Evolutionary conservation across 2,888 invertebrate genomes (phyloP).

Genomic region (Pollenia labialis): DNA sequence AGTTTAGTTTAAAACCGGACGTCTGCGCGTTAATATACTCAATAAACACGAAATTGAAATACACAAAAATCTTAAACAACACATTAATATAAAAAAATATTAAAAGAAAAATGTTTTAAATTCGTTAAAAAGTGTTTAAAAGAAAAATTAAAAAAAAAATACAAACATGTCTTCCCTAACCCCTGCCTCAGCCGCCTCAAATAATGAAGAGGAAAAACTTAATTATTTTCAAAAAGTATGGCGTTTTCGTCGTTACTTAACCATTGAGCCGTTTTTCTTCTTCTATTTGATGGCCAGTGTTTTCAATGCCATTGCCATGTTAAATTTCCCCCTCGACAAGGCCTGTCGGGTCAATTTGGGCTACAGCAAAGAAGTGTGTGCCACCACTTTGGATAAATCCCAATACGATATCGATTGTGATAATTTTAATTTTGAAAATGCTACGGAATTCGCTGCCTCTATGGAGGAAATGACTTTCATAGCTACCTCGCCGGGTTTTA

Average conservation of each 20-base stretch:
- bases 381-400: slow-evolving; percentile 81
- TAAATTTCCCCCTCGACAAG: slow-evolving; percentile 83
- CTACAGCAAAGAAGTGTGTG: slow-evolving; percentile 80
- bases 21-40: slow-evolving; percentile 66
- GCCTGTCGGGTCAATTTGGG: slow-evolving; percentile 83
- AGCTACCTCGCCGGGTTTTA: slow-evolving; percentile 77
- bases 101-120: slow-evolving; percentile 20
- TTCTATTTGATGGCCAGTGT: slow-evolving; percentile 82
- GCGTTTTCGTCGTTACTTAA: slow-evolving; percentile 81
- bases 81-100: not conserved
- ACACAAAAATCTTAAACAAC: slow-evolving; percentile 4
- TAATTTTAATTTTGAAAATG: slow-evolving; percentile 78
- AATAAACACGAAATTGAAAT: not conserved
- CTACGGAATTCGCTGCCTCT: slow-evolving; percentile 76
- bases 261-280: slow-evolving; percentile 83
- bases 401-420: slow-evolving; percentile 81
- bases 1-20: slow-evolving; percentile 70
- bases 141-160: not conserved
- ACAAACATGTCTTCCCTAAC: slow-evolving; percentile 45
- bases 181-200: not conserved
- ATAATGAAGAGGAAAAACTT: slow-evolving; percentile 74
- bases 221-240: slow-evolving; percentile 81
- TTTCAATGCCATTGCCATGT: slow-evolving; percentile 81
- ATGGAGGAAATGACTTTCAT: slow-evolving; percentile 73
- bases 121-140: slow-evolving; percentile 1